Evolutionary conservation across 2,797 vertebrate species (phyloP), one percentile per base, ranked within the genome.

Genomic region (Enteromius trimaculatus): DNA sequence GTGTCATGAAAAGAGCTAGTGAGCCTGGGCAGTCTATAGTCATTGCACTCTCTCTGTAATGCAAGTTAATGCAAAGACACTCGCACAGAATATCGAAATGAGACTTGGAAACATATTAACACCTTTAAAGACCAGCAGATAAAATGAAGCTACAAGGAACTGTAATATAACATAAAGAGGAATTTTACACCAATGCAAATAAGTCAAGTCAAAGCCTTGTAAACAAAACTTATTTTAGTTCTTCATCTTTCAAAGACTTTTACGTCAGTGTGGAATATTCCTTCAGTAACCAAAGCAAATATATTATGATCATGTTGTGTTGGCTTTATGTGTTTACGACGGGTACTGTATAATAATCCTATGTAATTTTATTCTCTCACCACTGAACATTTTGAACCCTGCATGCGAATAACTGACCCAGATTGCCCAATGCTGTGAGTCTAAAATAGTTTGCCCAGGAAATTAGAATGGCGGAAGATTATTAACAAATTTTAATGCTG

Each of bases 1-100:
- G 37, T 34, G 70, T 62, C 49, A 51, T 71, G 34, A 71, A 71
- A 70, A 81, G 29, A 62, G 31, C 64, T n/a, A 29, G 29, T 81
- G 53, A 62, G 72, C 23, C 21, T 44, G 31, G 51, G 19, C 47
- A 70, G 39, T 66, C 60, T 71, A 75, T 14, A 39, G 74, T 72
- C 74, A 66, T 39, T 77, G 42, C 77, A 26, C 81, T 70, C 23
- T 60, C 39, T 23, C 10, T 62, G 51, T 77, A 70, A 42, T 21
- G 7, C 3, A 60, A 60, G 34, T 31, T 70, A 23, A 72, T 39
- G 16, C 53, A 81, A 64, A 70, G 31, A 49, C 42, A 1, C 13
- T 51, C 4, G 2, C 11, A 17, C 23, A 72, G 19, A 62, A 69
- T 29, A 21, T 51, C 17, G 8, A 58, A 60, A 62, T 19, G 49